Conservation (phyloP, 2,113 vertebrate genomes). For the Corynorhinus townsendii region DNA sequence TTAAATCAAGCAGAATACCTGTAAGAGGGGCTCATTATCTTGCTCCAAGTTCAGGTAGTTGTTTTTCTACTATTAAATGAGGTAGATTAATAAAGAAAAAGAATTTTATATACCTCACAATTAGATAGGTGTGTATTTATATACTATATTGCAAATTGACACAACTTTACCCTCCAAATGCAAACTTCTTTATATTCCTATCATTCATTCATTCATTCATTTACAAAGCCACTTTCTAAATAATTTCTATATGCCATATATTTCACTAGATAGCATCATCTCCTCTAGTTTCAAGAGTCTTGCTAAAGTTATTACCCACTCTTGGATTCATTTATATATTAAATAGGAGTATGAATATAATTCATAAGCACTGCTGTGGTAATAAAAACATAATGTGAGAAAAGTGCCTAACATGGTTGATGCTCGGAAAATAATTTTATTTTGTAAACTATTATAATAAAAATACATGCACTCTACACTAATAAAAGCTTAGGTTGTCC, state of each 20-base stretch:
- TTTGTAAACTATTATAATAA: not conserved
- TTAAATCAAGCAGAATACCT: not conserved
- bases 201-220: not conserved
- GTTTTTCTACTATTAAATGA: not conserved
- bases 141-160: not conserved
- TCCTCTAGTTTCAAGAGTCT: not conserved
- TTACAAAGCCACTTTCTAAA: not conserved
- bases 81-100: not conserved
- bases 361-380: not conserved
- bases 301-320: not conserved
- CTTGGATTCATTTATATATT: not conserved
- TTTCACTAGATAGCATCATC: not conserved
- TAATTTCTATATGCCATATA: not conserved
- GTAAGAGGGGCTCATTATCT: not conserved
- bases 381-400: not conserved
- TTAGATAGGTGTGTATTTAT: not conserved
- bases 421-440: not conserved
- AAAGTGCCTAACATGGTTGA: not conserved
- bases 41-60: not conserved
- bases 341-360: not conserved
- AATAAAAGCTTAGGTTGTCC: no score
- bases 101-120: not conserved
- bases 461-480: not conserved
- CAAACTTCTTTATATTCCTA: not conserved
- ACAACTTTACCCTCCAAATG: not conserved